Conservation (phyloP, 64 coral and sea anemone species). For the Dendronephthya gigantea region DNA sequence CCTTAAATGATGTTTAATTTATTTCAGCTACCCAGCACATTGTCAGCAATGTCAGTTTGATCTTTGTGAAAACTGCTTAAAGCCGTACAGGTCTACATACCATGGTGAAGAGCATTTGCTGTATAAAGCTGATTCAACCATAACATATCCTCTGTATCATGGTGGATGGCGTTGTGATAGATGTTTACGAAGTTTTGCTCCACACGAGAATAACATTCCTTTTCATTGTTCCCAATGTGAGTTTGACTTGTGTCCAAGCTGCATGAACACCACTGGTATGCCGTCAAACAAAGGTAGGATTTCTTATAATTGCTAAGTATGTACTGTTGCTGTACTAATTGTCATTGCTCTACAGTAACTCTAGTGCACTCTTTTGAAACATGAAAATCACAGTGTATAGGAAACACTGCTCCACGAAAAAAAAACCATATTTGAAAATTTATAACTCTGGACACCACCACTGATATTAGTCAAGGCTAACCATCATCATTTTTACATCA, state of each 20-base stretch:
- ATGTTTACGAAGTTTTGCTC: background rate
- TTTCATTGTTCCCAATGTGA: background rate
- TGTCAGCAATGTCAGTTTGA: background rate
- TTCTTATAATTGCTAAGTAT: background rate
- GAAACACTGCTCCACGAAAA: no score
- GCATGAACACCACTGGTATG: background rate
- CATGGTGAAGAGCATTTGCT: background rate
- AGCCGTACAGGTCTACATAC: background rate
- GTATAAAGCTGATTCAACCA: background rate
- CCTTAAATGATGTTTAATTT: background rate
- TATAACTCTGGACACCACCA: no score
- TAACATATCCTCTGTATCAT: background rate
- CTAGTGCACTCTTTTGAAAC: no score
- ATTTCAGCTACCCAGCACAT: background rate
- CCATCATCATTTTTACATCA: background rate
- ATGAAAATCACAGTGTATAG: no score
- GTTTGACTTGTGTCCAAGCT: background rate
- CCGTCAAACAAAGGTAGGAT: background rate
- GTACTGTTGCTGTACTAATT: background rate
- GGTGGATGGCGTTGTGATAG: conserved; percentile 6
- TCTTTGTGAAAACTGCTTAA: background rate
- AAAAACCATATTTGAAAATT: no score
- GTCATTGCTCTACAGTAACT: no score
- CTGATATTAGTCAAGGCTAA: background rate
- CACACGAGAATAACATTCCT: background rate